A percentile compares a stretch with the other conserved stretches of the same genome.
Conservation (phyloP, 2,113 vertebrate genomes). For the Scalopus aquaticus region DNA sequence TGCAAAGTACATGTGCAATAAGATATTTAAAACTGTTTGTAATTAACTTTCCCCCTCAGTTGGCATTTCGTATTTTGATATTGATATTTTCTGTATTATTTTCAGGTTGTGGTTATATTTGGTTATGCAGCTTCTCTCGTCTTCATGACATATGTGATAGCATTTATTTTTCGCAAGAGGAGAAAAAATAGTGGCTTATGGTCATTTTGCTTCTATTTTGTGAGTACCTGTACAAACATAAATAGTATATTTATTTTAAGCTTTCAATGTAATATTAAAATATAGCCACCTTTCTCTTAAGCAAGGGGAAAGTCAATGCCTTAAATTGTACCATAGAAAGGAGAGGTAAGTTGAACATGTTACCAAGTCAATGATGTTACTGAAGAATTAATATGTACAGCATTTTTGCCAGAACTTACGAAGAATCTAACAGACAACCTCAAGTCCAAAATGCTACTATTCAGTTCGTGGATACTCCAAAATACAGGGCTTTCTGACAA, state of each 20-base stretch:
- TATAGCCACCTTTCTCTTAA: background rate
- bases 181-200: slow-evolving; percentile 88
- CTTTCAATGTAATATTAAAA: background rate
- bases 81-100: background rate
- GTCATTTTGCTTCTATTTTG: slow-evolving; percentile 89
- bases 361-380: slow-evolving; percentile 83
- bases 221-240: slow-evolving; percentile 77
- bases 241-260: background rate
- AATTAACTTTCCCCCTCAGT: background rate
- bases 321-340: background rate
- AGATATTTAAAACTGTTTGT: background rate
- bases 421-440: slow-evolving; percentile 91
- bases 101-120: slow-evolving; percentile 83
- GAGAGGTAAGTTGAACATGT: background rate
- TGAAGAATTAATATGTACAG: slow-evolving; percentile 93
- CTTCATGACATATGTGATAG: slow-evolving; percentile 89
- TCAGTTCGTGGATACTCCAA: slow-evolving; percentile 93
- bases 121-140: slow-evolving; percentile 88
- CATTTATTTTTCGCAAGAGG: slow-evolving; percentile 89
- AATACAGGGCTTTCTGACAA: slow-evolving; percentile 94
- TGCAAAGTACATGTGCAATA: background rate
- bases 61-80: background rate
- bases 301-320: background rate
- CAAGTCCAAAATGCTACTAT: slow-evolving; percentile 92
- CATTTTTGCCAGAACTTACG: slow-evolving; percentile 91